Percentiles rank a stretch among this genome's conserved stretches.
Evolutionary conservation across 1,140 invertebrate genomes (phyloP).

Genomic region (Odontomachus brunneus): DNA sequence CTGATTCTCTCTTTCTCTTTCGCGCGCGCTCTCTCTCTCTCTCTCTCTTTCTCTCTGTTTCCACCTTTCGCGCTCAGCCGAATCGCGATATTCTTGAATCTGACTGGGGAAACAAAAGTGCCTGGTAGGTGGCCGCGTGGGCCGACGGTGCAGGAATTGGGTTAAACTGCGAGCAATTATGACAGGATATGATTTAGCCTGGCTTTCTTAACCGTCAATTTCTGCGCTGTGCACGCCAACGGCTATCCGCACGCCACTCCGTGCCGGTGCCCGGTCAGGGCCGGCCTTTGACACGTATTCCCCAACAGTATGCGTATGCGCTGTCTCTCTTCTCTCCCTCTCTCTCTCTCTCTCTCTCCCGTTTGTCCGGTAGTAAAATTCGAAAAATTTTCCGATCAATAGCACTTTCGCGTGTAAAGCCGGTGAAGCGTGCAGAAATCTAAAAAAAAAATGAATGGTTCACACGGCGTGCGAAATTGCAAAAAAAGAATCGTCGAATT

Average conservation of each 20-base stretch:
- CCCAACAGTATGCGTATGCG: conserved; percentile 9
- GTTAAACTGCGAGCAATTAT: conserved; percentile 78
- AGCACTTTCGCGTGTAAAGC: too few relatives aligned
- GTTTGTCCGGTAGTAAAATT: too few relatives aligned
- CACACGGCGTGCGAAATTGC: too few relatives aligned
- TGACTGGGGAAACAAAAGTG: conserved; percentile 49
- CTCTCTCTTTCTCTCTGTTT: too few relatives aligned
- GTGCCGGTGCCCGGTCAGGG: conserved; percentile 70
- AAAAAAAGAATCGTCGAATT: too few relatives aligned
- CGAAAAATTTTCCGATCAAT: too few relatives aligned
- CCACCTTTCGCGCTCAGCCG: not conserved
- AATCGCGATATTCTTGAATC: conserved; percentile 38
- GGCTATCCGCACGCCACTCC: conserved; percentile 65
- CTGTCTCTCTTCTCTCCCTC: not conserved
- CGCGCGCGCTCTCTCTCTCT: too few relatives aligned
- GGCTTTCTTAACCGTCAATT: conserved; percentile 75
- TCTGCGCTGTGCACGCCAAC: conserved; percentile 70
- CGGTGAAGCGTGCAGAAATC: too few relatives aligned
- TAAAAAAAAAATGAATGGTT: too few relatives aligned
- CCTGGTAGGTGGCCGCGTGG: conserved; percentile 65
- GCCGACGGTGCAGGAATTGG: conserved; percentile 71
- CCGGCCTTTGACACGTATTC: conserved; percentile 76
- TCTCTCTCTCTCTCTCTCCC: too few relatives aligned
- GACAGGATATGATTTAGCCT: conserved; percentile 79
- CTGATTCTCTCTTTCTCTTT: not conserved